Evolutionary conservation across 2,888 invertebrate species (phyloP).

Genomic region (Anthoptus insignis): DNA sequence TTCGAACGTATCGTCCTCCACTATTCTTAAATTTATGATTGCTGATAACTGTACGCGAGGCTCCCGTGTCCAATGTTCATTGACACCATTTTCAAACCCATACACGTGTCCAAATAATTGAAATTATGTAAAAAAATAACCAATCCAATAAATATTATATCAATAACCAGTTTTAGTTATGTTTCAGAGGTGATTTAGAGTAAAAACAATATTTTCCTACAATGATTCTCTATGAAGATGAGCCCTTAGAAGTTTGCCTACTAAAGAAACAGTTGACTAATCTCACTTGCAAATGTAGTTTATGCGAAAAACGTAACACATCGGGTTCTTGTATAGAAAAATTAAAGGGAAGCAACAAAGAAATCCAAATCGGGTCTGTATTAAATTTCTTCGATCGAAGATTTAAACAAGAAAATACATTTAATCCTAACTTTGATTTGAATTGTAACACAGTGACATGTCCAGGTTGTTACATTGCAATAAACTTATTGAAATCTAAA

Average conservation of each 20-base stretch:
- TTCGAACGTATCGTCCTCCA: no score
- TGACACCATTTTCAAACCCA: constrained; percentile 18
- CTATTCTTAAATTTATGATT: no score
- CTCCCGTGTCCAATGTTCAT: no score
- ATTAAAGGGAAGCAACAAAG: constrained; percentile 14
- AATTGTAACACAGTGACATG: constrained; percentile 54
- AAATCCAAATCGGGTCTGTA: background rate
- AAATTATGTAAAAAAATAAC: background rate
- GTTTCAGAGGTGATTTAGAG: background rate
- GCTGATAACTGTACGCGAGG: no score
- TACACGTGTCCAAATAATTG: background rate
- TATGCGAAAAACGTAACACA: constrained; percentile 46
- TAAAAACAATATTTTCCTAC: background rate
- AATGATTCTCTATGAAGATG: constrained; percentile 14
- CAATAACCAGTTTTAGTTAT: no score
- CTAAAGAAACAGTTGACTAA: constrained; percentile 66
- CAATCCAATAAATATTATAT: background rate
- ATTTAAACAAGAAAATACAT: background rate
- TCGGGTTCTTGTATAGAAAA: constrained; percentile 4
- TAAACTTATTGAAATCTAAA: constrained; percentile 56
- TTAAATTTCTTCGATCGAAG: background rate
- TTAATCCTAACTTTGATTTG: constrained; percentile 10
- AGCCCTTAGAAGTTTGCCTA: constrained; percentile 62
- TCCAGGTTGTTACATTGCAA: constrained; percentile 61
- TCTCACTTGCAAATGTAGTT: constrained; percentile 61